These are phyloP conservation scores for Drosophila demipolita DNA, from an alignment of 2,888 invertebrate genomes.

Conservation along the genomic window DNA sequence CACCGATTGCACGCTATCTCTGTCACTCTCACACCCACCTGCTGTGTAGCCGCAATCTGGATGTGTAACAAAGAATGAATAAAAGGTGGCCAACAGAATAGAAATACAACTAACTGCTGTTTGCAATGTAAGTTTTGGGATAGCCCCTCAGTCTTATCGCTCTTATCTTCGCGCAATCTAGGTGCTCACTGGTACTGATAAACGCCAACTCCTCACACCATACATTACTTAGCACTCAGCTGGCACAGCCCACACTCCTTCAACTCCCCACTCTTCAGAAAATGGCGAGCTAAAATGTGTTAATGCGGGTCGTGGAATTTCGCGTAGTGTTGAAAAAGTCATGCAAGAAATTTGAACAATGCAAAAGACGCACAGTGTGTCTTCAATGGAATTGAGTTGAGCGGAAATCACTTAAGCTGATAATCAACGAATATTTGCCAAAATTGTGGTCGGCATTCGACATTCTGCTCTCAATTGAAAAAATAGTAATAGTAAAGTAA, in stretches of 20 bases:
- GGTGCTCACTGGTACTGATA: conserved; percentile 64
- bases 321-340: conserved; percentile 14
- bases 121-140: conserved; percentile 2
- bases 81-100: conserved; percentile 40
- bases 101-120: conserved; percentile 29
- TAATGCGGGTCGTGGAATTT: conserved; percentile 21
- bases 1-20: background rate
- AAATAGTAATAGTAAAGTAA: background rate
- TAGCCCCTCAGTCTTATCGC: conserved; percentile 48
- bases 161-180: conserved; percentile 62
- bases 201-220: conserved; percentile 27
- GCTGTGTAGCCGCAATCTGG: conserved; percentile 35
- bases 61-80: conserved; percentile 59
- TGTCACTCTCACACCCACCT: conserved; percentile 10
- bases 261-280: background rate
- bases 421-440: background rate
- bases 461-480: background rate
- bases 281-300: conserved; percentile 16
- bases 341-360: conserved; percentile 11
- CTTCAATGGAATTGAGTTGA: background rate
- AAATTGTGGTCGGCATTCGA: background rate
- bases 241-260: background rate
- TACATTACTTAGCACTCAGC: background rate
- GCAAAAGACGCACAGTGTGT: background rate
- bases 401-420: background rate